phyloP scores from a whole-genome alignment of 2,888 invertebrate genomes.

The Pseudolycoriella hygida region DNA sequence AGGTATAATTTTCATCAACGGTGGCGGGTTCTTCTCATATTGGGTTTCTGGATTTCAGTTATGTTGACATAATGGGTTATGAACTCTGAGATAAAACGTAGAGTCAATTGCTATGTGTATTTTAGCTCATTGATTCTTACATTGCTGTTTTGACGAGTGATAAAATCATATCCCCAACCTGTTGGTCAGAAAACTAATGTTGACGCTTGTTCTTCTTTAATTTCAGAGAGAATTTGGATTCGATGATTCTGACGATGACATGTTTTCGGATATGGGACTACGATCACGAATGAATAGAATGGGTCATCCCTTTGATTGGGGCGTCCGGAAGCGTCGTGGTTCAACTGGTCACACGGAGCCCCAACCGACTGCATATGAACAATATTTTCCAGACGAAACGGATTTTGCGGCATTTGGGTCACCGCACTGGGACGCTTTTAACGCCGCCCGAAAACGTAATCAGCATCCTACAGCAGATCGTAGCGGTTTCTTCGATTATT shows the following conservation, averaged over 20 bases:
- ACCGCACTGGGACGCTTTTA: constrained; percentile 4
- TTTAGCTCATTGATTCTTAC: too few species aligned
- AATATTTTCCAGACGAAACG: constrained; percentile 20
- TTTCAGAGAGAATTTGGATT: constrained; percentile 26
- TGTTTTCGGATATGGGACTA: constrained; percentile 21
- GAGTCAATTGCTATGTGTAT: too few species aligned
- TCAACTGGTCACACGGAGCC: background rate
- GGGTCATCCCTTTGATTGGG: constrained; percentile 25
- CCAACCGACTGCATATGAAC: constrained; percentile 6
- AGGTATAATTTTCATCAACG: too few species aligned
- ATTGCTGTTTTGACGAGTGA: too few species aligned
- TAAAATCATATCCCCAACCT: too few species aligned
- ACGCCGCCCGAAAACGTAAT: constrained; percentile 20
- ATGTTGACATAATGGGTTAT: too few species aligned
- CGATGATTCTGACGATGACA: constrained; percentile 21
- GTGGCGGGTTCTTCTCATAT: too few species aligned
- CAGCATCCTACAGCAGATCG: constrained; percentile 4
- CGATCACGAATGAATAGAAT: constrained; percentile 24
- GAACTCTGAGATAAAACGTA: too few species aligned
- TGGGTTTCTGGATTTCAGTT: too few species aligned
- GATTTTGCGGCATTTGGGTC: constrained; percentile 25
- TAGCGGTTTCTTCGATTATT: constrained; percentile 21
- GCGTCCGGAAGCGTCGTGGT: background rate
- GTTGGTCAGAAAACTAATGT: too few species aligned
- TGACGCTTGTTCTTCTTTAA: constrained; percentile 2